Conservation (phyloP, 2,797 vertebrate genomes). For the Diplodus puntazzo region DNA sequence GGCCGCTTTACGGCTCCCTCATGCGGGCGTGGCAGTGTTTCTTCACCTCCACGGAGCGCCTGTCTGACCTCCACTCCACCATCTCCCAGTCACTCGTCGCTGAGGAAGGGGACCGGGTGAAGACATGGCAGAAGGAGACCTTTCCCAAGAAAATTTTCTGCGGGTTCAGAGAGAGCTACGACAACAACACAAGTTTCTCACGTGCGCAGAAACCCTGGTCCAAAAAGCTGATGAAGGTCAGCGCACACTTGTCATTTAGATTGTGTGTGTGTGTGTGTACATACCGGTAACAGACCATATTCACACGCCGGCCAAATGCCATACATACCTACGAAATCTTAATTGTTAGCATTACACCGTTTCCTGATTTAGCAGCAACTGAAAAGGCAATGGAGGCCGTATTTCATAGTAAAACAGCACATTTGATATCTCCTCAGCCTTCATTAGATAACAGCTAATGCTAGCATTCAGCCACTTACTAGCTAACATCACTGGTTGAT, state of each 20-base stretch:
- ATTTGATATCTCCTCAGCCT: too few relatives aligned
- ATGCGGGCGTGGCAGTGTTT: slow-evolving; percentile 83
- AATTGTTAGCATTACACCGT: too few relatives aligned
- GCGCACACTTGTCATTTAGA: slow-evolving; percentile 2
- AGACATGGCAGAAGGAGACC: slow-evolving; percentile 84
- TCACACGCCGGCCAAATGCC: too few relatives aligned
- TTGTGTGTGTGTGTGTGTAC: slow-evolving; percentile 1
- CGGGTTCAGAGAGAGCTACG: slow-evolving; percentile 83
- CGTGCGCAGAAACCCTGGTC: slow-evolving; percentile 85
- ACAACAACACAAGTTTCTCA: slow-evolving; percentile 79
- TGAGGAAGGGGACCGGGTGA: slow-evolving; percentile 79
- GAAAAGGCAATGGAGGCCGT: too few relatives aligned
- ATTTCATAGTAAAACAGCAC: too few relatives aligned
- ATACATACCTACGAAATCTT: too few relatives aligned
- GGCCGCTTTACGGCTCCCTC: slow-evolving; percentile 84
- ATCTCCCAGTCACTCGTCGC: slow-evolving; percentile 78
- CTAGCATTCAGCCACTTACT: too few relatives aligned
- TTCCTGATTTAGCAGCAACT: too few relatives aligned
- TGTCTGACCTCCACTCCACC: slow-evolving; percentile 83
- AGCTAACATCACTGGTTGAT: too few relatives aligned
- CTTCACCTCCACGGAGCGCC: slow-evolving; percentile 80
- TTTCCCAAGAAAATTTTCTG: slow-evolving; percentile 87
- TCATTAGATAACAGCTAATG: too few relatives aligned
- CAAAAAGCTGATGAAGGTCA: slow-evolving; percentile 84
- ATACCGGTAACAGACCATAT: too few relatives aligned